A percentile compares a stretch with the other conserved stretches of the same genome.
Evolutionary conservation across 2,888 invertebrate species (phyloP).

Genomic region (Ophonus ardosiacus): DNA sequence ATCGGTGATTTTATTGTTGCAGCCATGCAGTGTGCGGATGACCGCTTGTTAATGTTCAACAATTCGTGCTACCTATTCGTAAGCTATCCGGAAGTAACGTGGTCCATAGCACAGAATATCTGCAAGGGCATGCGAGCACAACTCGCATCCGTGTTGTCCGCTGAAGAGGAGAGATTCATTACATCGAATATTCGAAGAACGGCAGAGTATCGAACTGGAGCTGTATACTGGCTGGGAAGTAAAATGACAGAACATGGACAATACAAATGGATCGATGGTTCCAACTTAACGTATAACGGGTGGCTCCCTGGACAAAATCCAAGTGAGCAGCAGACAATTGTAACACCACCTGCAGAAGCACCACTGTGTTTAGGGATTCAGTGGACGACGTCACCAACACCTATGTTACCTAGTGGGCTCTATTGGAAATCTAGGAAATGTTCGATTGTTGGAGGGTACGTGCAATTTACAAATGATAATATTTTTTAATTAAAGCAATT

Average conservation of each 20-base stretch:
- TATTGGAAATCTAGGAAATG: conserved; percentile 85
- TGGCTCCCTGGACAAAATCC: conserved; percentile 74
- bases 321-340: conserved; percentile 70
- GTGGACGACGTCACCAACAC: conserved; percentile 83
- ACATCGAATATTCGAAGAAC: conserved; percentile 83
- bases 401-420: conserved; percentile 82
- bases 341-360: conserved; percentile 67
- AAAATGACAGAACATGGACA: conserved; percentile 75
- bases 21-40: conserved; percentile 85
- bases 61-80: conserved; percentile 87
- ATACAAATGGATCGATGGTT: conserved; percentile 84
- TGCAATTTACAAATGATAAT: conserved; percentile 69
- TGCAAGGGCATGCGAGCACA: conserved; percentile 86
- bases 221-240: conserved; percentile 87
- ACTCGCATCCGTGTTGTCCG: conserved; percentile 82
- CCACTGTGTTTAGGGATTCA: conserved; percentile 78
- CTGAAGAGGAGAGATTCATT: conserved; percentile 85
- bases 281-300: conserved; percentile 74
- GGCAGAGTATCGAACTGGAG: conserved; percentile 84
- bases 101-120: conserved; percentile 83
- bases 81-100: conserved; percentile 86
- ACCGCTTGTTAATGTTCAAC: conserved; percentile 83
- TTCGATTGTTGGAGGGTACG: conserved; percentile 82
- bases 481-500: too few species aligned
- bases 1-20: conserved; percentile 70